Percentiles rank a stretch among this genome's conserved stretches.
Evolutionary conservation across 2,113 vertebrate genomes (phyloP).

Genomic region (Acanthisitta chloris): DNA sequence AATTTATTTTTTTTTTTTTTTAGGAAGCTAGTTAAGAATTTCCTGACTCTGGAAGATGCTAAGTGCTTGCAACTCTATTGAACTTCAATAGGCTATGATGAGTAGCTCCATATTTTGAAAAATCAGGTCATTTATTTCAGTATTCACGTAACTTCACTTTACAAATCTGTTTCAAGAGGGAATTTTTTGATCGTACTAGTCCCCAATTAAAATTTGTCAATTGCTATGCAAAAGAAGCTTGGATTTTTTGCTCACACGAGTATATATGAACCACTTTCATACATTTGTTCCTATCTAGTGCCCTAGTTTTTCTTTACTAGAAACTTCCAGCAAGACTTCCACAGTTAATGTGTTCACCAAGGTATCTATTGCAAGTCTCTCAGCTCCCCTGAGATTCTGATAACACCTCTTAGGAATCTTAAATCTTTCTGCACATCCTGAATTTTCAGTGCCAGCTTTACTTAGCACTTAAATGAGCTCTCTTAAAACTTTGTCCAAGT

Average conservation of each 20-base stretch:
- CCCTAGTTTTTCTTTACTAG: slow-evolving; percentile 14
- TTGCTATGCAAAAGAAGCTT: slow-evolving; percentile 32
- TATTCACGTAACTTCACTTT: slow-evolving; percentile 40
- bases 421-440: neutral
- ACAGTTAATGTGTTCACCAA: neutral
- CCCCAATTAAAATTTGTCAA: slow-evolving; percentile 56
- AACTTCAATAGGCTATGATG: slow-evolving; percentile 50
- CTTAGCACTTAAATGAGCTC: neutral
- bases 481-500: neutral
- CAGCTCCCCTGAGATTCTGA: neutral
- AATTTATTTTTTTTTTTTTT: neutral
- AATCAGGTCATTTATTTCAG: slow-evolving; percentile 63
- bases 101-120: slow-evolving; percentile 43
- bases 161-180: slow-evolving; percentile 51
- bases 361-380: neutral
- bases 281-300: neutral
- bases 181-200: slow-evolving; percentile 32
- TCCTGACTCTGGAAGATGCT: slow-evolving; percentile 35
- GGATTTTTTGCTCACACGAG: neutral
- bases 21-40: neutral
- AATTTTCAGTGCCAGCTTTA: neutral
- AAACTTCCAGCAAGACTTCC: neutral
- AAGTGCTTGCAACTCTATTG: slow-evolving; percentile 7
- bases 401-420: neutral
- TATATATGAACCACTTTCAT: neutral